Percentiles rank a stretch among this genome's conserved stretches.
Evolutionary conservation across 2,113 vertebrate genomes (phyloP).

Genomic region (Nyctibius bracteatus): DNA sequence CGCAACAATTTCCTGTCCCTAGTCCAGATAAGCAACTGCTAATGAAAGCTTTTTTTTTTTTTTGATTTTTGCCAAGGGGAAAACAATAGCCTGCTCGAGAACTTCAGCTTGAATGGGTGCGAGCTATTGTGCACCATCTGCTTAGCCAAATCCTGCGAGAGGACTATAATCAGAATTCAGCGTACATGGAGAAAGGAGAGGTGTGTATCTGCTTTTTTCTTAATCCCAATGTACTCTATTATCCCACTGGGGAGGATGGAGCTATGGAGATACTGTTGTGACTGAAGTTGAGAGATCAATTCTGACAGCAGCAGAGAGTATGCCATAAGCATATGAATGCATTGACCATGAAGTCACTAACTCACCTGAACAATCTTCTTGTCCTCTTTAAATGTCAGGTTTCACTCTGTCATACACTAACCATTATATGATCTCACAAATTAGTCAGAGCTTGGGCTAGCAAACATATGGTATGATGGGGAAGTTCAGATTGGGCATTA

Average conservation of each 20-base stretch:
- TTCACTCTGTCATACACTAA: not conserved
- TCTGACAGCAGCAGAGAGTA: not conserved
- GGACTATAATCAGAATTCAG: not conserved
- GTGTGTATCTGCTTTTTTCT: not conserved
- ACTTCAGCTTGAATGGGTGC: not conserved
- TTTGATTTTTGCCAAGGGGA: constrained; percentile 18
- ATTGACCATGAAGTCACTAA: not conserved
- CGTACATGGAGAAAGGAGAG: not conserved
- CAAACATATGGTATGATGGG: not conserved
- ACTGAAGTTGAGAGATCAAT: not conserved
- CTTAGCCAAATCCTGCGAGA: not conserved
- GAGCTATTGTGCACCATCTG: not conserved
- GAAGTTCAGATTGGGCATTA: not conserved
- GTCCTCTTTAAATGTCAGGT: not conserved
- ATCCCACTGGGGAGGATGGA: not conserved
- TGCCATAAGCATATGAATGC: not conserved
- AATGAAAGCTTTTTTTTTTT: constrained; percentile 5
- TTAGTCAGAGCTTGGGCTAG: not conserved
- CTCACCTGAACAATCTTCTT: not conserved
- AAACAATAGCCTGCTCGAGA: not conserved
- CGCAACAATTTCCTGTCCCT: not conserved
- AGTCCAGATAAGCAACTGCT: not conserved
- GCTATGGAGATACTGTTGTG: not conserved
- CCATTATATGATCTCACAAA: not conserved
- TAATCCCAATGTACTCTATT: not conserved